phyloP scores from a whole-genome alignment of 2,888 invertebrate species.

The Alloplasta piceator region DNA sequence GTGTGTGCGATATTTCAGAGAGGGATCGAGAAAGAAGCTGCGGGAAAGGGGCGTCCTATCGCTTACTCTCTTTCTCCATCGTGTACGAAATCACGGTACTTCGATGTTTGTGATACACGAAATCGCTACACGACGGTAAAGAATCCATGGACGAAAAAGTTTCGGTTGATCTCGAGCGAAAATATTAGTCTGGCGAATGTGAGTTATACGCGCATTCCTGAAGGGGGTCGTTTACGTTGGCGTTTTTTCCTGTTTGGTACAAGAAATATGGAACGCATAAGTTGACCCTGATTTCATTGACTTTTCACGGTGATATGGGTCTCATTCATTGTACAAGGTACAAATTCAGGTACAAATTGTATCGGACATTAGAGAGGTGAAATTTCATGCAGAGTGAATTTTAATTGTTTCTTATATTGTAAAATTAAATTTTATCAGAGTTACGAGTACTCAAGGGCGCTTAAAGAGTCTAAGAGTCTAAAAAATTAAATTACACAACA shows the following conservation, averaged over 20 bases:
- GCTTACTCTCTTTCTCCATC: not conserved
- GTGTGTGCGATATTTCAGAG: slow-evolving; percentile 50
- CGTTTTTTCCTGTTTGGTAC: slow-evolving; percentile 1
- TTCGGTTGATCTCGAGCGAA: slow-evolving; percentile 64
- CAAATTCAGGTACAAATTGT: not conserved
- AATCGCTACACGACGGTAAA: not conserved
- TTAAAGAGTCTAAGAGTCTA: too few species aligned
- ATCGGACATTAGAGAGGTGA: not conserved
- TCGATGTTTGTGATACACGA: not conserved
- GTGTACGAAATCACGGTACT: slow-evolving; percentile 38
- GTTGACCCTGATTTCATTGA: slow-evolving; percentile 33
- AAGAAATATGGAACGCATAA: slow-evolving; percentile 1
- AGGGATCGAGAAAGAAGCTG: slow-evolving; percentile 1
- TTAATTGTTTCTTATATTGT: not conserved
- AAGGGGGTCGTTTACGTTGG: slow-evolving; percentile 15
- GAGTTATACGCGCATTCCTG: slow-evolving; percentile 73
- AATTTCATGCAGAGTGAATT: not conserved
- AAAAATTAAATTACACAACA: too few species aligned
- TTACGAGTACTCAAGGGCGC: too few species aligned
- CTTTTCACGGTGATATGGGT: slow-evolving; percentile 11
- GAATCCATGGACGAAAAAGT: slow-evolving; percentile 37
- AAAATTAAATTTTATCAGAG: too few species aligned
- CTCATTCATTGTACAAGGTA: not conserved
- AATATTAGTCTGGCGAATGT: slow-evolving; percentile 73
- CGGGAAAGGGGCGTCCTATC: slow-evolving; percentile 24